A percentile compares a stretch with the other conserved stretches of the same genome.
phyloP scores from a whole-genome alignment of 2,113 vertebrate genomes.

The Tachycineta bicolor region DNA sequence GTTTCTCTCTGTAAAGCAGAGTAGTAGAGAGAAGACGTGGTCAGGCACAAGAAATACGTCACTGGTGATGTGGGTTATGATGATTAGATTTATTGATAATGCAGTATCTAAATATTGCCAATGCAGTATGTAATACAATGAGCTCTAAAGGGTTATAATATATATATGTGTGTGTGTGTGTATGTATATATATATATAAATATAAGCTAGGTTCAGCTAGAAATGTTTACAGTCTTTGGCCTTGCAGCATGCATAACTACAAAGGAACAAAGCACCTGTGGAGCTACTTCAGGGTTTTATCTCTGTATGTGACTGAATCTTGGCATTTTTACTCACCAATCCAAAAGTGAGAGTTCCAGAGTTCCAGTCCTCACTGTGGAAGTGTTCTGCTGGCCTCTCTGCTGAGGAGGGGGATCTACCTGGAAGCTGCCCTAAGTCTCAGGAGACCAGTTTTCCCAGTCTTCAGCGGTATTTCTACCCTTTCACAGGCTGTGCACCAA shows the following conservation, averaged over 20 bases:
- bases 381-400: not conserved
- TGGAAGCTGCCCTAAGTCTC: not conserved
- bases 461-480: not conserved
- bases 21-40: not conserved
- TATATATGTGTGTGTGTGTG: not conserved
- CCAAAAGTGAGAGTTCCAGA: not conserved
- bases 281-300: not conserved
- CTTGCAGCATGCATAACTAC: not conserved
- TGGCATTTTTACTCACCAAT: not conserved
- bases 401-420: rapidly evolving
- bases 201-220: not conserved
- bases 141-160: not conserved
- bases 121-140: not conserved
- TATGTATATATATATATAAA: no score
- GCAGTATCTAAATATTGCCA: not conserved
- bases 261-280: not conserved
- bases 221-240: not conserved
- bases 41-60: not conserved
- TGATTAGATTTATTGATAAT: not conserved
- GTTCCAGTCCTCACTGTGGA: not conserved
- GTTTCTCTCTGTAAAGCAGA: not conserved
- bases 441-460: not conserved
- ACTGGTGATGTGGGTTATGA: not conserved
- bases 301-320: not conserved
- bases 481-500: not conserved